These are phyloP conservation scores for Ciconia nigra DNA, from an alignment of 2,797 vertebrate species.

Conservation along the genomic window DNA sequence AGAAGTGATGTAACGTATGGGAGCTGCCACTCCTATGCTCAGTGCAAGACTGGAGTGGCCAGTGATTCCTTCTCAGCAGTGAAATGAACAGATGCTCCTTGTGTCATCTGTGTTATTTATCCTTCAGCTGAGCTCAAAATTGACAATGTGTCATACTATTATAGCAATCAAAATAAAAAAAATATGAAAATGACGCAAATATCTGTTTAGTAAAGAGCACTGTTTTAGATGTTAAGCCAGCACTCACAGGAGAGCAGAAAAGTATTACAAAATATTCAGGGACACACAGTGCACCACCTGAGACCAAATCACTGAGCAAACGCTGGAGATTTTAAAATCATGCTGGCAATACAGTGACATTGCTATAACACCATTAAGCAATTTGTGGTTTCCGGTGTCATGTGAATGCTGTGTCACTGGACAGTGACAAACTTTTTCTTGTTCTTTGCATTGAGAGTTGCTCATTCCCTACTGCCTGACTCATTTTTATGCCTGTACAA, in stretches of 20 bases:
- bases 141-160: not conserved
- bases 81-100: not conserved
- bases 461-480: not conserved
- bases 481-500: not conserved
- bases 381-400: not conserved
- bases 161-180: not conserved
- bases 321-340: not conserved
- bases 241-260: not conserved
- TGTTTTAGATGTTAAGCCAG: not conserved
- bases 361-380: not conserved
- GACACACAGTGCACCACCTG: not conserved
- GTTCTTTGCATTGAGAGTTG: not conserved
- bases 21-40: not conserved
- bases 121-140: not conserved
- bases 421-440: not conserved
- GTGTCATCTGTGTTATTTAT: not conserved
- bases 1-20: not conserved
- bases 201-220: not conserved
- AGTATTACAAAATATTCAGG: not conserved
- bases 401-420: conserved; percentile 16
- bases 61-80: not conserved
- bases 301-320: not conserved
- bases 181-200: not conserved
- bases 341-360: not conserved
- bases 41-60: not conserved